Percentiles rank a stretch among this genome's conserved stretches.
These are phyloP conservation scores for Sphecodes monilicornis DNA, from an alignment of 2,888 invertebrate species.

Conservation along the genomic window DNA sequence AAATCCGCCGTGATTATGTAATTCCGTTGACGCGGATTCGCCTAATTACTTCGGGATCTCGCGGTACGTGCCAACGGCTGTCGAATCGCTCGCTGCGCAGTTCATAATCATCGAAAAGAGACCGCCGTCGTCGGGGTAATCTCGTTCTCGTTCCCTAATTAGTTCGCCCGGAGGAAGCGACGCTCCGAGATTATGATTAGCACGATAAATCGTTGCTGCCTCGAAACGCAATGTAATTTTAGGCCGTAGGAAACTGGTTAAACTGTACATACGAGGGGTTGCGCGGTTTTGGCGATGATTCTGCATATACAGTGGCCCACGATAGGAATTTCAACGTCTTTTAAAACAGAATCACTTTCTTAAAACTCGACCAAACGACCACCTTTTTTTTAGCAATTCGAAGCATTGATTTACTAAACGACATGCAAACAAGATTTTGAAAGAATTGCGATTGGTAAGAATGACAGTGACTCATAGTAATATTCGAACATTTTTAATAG, in stretches of 20 bases:
- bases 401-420: too few relatives aligned
- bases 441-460: too few relatives aligned
- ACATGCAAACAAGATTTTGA: too few relatives aligned
- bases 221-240: neutral
- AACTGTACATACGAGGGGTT: neutral
- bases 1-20: conserved; percentile 51
- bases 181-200: neutral
- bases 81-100: conserved; percentile 55
- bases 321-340: too few relatives aligned
- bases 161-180: neutral
- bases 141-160: conserved; percentile 10
- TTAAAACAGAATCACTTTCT: too few relatives aligned
- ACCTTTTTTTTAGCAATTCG: too few relatives aligned
- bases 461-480: too few relatives aligned
- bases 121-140: neutral
- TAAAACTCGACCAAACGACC: too few relatives aligned
- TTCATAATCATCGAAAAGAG: conserved; percentile 35
- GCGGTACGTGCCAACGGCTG: conserved; percentile 67
- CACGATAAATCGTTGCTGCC: neutral
- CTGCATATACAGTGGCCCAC: neutral
- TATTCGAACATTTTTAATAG: too few relatives aligned
- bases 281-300: conserved; percentile 4
- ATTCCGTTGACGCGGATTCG: conserved; percentile 68
- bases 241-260: neutral
- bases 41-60: conserved; percentile 77